These are phyloP conservation scores for Acanthis flammea DNA, from an alignment of 2,797 vertebrate species.

Conservation along the genomic window DNA sequence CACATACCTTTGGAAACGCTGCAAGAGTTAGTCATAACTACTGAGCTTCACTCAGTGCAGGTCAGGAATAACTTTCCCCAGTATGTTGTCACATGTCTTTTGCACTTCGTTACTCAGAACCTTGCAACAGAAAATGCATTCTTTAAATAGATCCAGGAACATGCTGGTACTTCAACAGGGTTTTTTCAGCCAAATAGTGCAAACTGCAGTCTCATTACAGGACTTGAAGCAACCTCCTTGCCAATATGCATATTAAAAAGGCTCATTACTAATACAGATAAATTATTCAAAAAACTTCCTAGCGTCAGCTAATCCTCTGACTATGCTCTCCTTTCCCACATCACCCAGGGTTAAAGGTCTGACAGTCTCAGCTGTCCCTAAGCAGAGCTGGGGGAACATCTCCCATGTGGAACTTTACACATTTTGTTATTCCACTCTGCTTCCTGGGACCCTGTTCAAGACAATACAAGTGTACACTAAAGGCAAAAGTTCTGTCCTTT, in stretches of 20 bases:
- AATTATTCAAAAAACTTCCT: not conserved
- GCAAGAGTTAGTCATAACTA: not conserved
- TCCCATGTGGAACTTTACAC: not conserved
- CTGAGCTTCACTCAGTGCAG: not conserved
- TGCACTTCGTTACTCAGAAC: not conserved
- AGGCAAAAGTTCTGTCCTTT: not conserved
- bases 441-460: not conserved
- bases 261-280: not conserved
- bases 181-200: not conserved
- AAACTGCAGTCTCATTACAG: not conserved
- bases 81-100: not conserved
- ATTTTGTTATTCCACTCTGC: not conserved
- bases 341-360: not conserved
- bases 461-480: not conserved
- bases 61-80: not conserved
- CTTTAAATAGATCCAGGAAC: not conserved
- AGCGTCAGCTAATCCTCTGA: not conserved
- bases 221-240: not conserved
- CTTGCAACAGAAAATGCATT: not conserved
- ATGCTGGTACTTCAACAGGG: not conserved
- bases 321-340: not conserved
- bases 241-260: not conserved
- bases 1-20: not conserved
- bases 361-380: not conserved
- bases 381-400: not conserved